A percentile compares a stretch with the other conserved stretches of the same genome.
These are phyloP conservation scores for Chaunax sp. DNA, from an alignment of 2,797 vertebrate species.

Conservation along the genomic window DNA sequence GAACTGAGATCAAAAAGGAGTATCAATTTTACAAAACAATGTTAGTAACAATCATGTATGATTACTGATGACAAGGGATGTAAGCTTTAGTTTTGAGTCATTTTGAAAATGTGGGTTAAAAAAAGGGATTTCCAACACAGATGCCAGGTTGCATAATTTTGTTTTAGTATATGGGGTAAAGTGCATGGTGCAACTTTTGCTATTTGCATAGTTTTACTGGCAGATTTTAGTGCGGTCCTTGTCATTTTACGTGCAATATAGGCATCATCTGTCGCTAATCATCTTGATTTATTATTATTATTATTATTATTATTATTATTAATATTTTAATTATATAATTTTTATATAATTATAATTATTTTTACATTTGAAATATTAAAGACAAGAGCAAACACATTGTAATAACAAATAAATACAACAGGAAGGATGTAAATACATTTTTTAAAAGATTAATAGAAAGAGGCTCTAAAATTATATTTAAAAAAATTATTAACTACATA, in stretches of 20 bases:
- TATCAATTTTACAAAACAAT: slow-evolving; percentile 31
- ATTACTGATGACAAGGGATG: slow-evolving; percentile 18
- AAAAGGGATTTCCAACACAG: neutral
- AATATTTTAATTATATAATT: too few relatives aligned
- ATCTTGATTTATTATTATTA: too few relatives aligned
- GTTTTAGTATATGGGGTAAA: neutral
- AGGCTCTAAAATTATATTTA: too few relatives aligned
- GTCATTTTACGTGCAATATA: slow-evolving; percentile 2
- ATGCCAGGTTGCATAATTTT: slow-evolving; percentile 28
- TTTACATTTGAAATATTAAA: too few relatives aligned
- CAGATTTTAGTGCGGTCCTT: neutral
- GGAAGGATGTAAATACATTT: too few relatives aligned
- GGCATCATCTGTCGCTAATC: neutral
- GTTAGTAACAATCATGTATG: slow-evolving; percentile 9
- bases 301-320: too few relatives aligned
- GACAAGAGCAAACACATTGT: too few relatives aligned
- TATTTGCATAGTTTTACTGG: slow-evolving; percentile 14
- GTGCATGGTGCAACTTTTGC: neutral
- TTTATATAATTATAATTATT: too few relatives aligned
- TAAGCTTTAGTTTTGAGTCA: slow-evolving; percentile 33
- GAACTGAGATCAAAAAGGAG: slow-evolving; percentile 14
- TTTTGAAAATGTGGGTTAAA: slow-evolving; percentile 15
- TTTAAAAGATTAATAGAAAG: too few relatives aligned
- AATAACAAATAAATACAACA: too few relatives aligned
- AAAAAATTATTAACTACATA: too few relatives aligned